Evolutionary conservation across 2,888 invertebrate species (phyloP).

Genomic region (Parnassius glacialis): DNA sequence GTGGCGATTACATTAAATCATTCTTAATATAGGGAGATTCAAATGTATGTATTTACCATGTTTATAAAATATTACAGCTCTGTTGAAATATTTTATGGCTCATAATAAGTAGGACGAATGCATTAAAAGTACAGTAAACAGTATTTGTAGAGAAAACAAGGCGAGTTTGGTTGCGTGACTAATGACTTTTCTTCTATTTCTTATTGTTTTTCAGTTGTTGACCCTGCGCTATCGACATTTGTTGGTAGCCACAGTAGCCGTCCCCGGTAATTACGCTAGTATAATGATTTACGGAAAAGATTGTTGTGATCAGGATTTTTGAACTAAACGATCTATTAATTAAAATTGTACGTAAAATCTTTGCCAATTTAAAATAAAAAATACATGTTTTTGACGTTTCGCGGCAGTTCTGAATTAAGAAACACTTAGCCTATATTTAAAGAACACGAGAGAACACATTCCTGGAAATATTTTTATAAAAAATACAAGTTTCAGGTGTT

Average conservation of each 20-base stretch:
- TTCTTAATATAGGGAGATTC: too few relatives aligned
- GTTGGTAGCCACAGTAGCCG: slow-evolving; percentile 44
- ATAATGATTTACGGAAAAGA: slow-evolving; percentile 64
- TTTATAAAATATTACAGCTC: too few relatives aligned
- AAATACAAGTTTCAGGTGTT: too few relatives aligned
- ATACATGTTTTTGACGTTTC: too few relatives aligned
- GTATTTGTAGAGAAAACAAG: slow-evolving; percentile 29
- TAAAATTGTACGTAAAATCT: too few relatives aligned
- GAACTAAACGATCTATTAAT: background rate
- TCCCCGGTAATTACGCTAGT: slow-evolving; percentile 60
- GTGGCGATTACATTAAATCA: too few relatives aligned
- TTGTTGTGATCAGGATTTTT: slow-evolving; percentile 41
- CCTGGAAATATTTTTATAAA: too few relatives aligned
- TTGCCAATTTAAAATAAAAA: too few relatives aligned
- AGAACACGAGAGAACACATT: too few relatives aligned
- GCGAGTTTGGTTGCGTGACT: slow-evolving; percentile 65
- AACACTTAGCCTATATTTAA: too few relatives aligned
- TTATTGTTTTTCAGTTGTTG: slow-evolving; percentile 76
- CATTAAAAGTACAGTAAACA: slow-evolving; percentile 42
- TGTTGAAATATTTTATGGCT: slow-evolving; percentile 25
- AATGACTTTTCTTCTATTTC: slow-evolving; percentile 72
- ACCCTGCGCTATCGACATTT: slow-evolving; percentile 69
- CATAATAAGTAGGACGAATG: slow-evolving; percentile 33
- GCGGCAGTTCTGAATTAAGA: too few relatives aligned
- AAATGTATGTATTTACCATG: too few relatives aligned